phyloP scores from a whole-genome alignment of 2,888 invertebrate species.

The Rhamphomyia laevipes region DNA sequence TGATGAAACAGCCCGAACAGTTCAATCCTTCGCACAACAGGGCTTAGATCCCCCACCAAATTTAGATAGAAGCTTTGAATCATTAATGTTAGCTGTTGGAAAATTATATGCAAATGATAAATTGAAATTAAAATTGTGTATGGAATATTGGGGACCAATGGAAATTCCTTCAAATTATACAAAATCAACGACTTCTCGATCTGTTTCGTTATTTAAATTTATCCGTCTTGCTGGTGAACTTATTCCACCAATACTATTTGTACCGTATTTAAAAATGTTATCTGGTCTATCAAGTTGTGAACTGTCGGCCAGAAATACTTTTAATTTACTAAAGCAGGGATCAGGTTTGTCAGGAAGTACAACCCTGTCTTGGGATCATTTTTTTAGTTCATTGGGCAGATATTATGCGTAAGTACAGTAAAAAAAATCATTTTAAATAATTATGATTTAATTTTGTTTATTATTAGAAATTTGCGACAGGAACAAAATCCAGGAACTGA shows the following conservation, averaged over 20 bases:
- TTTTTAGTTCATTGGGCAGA: conserved; percentile 63
- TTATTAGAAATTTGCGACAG: conserved; percentile 52
- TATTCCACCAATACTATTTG: conserved; percentile 70
- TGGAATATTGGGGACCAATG: conserved; percentile 64
- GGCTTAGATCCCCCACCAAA: conserved; percentile 64
- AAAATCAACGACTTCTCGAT: conserved; percentile 43
- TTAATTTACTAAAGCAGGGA: conserved; percentile 59
- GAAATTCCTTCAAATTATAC: conserved; percentile 22
- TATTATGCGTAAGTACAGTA: conserved; percentile 49
- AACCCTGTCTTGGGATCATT: conserved; percentile 72
- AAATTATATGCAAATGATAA: conserved; percentile 68
- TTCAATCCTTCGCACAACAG: conserved; percentile 60
- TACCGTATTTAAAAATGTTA: conserved; percentile 78
- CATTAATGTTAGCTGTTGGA: conserved; percentile 66
- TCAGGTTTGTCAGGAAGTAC: conserved; percentile 42
- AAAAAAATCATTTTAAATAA: background rate
- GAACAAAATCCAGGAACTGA: conserved; percentile 54
- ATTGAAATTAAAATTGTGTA: conserved; percentile 51
- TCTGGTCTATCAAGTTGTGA: conserved; percentile 65
- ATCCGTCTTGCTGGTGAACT: conserved; percentile 78
- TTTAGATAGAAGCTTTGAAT: conserved; percentile 68
- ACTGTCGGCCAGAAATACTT: conserved; percentile 67
- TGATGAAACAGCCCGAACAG: conserved; percentile 76
- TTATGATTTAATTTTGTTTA: background rate
- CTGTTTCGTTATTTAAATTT: conserved; percentile 81